Conservation (phyloP, 2,113 vertebrate genomes). For the Anser cygnoides region DNA sequence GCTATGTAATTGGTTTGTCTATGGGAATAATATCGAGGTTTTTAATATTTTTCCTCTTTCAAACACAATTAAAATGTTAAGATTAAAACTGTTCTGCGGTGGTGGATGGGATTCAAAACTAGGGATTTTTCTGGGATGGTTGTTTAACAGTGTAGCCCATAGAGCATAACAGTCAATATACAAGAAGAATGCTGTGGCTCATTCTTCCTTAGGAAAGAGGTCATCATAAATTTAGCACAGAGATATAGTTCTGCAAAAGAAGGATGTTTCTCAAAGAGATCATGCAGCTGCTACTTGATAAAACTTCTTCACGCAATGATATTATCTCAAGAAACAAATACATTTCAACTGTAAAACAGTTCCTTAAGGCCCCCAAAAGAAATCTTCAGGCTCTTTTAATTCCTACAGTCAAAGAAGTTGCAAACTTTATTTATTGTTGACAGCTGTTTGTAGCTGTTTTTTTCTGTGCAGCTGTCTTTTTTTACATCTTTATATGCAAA, state of each 20-base stretch:
- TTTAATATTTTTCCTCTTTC: neutral
- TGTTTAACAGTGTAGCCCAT: neutral
- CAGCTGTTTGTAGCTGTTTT: neutral
- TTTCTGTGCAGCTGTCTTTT: neutral
- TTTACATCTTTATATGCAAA: neutral
- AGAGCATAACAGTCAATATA: neutral
- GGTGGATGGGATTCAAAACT: neutral
- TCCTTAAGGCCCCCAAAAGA: neutral
- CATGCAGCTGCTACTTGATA: slow-evolving; percentile 1
- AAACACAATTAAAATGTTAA: neutral
- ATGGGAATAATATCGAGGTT: neutral
- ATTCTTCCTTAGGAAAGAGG: neutral
- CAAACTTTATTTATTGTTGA: neutral
- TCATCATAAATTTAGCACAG: neutral
- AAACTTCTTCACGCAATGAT: slow-evolving; percentile 5
- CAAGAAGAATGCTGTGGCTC: neutral
- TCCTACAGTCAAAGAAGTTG: neutral
- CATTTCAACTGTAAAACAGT: slow-evolving; percentile 28
- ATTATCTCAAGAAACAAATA: slow-evolving; percentile 48
- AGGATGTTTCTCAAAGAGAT: slow-evolving; percentile 40
- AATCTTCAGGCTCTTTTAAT: slow-evolving; percentile 34
- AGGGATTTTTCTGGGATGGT: neutral
- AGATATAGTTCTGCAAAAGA: neutral
- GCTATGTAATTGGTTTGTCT: neutral
- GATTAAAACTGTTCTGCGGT: neutral